These are phyloP conservation scores for Lithobates pipiens DNA, from an alignment of 2,797 vertebrate genomes.

Conservation along the genomic window DNA sequence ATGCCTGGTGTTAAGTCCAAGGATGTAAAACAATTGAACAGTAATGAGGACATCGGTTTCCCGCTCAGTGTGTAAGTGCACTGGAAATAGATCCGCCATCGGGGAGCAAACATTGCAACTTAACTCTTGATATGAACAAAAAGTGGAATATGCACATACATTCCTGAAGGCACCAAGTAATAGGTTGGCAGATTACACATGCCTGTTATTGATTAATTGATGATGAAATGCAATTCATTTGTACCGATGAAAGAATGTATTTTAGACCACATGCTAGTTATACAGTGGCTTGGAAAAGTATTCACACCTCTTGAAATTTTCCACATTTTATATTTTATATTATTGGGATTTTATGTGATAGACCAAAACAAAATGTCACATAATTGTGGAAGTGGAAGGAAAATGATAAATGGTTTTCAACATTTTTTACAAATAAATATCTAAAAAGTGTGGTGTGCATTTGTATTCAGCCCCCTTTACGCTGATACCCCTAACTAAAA, in stretches of 20 bases:
- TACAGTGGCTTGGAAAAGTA: too few relatives aligned
- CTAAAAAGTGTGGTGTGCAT: too few relatives aligned
- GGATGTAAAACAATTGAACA: slow-evolving; percentile 46
- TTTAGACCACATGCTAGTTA: too few relatives aligned
- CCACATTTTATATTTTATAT: too few relatives aligned
- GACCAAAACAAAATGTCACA: too few relatives aligned
- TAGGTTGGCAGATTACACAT: not conserved
- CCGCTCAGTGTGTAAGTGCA: slow-evolving; percentile 34
- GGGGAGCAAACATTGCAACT: slow-evolving; percentile 40
- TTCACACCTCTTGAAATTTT: too few relatives aligned
- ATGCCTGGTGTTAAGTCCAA: slow-evolving; percentile 15
- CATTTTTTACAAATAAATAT: too few relatives aligned
- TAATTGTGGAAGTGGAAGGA: too few relatives aligned
- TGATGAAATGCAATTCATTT: not conserved
- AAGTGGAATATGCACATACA: slow-evolving; percentile 11
- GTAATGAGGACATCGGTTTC: slow-evolving; percentile 55
- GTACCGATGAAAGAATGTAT: not conserved
- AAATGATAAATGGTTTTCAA: too few relatives aligned
- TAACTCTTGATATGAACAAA: slow-evolving; percentile 20
- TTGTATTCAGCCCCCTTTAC: too few relatives aligned
- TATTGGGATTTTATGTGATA: too few relatives aligned
- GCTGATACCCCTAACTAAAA: too few relatives aligned
- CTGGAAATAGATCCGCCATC: slow-evolving; percentile 53
- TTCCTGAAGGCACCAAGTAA: slow-evolving; percentile 13
- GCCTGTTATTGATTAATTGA: not conserved